Percentiles rank a stretch among this genome's conserved stretches.
These are phyloP conservation scores for Crematogaster levior DNA, from an alignment of 2,888 invertebrate species.

Conservation along the genomic window DNA sequence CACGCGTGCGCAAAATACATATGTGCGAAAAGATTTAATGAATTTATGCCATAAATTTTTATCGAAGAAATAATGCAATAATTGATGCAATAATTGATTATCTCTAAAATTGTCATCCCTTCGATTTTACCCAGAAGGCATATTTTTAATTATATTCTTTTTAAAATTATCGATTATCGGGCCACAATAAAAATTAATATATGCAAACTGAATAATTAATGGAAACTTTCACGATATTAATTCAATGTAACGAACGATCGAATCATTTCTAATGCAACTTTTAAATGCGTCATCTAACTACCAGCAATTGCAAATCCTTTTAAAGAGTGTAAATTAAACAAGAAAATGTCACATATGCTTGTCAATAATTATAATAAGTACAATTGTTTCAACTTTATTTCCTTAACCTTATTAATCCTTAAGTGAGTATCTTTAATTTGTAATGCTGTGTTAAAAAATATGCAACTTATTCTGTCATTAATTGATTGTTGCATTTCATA, in stretches of 20 bases:
- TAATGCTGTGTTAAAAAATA: background rate
- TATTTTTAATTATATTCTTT: background rate
- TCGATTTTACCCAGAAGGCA: background rate
- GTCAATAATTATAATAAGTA: constrained; percentile 29
- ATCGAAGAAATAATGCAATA: background rate
- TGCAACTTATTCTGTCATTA: background rate
- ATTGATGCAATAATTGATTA: background rate
- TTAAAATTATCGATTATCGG: background rate
- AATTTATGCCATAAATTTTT: background rate
- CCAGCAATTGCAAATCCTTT: background rate
- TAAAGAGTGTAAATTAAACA: constrained; percentile 19
- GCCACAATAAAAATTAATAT: background rate
- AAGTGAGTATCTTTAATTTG: background rate
- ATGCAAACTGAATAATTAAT: background rate
- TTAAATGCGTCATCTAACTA: background rate
- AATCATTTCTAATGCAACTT: constrained; percentile 34
- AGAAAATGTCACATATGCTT: constrained; percentile 24
- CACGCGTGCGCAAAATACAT: background rate
- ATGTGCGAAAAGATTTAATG: background rate
- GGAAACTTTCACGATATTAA: background rate
- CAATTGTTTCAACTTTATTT: background rate
- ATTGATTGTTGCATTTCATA: background rate
- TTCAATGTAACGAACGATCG: constrained; percentile 17
- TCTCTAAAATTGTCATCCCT: background rate
- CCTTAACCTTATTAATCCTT: background rate